Base-by-base conservation (phyloP, 1,140 invertebrate genomes). In the Aphelenchoides avenae region DNA sequence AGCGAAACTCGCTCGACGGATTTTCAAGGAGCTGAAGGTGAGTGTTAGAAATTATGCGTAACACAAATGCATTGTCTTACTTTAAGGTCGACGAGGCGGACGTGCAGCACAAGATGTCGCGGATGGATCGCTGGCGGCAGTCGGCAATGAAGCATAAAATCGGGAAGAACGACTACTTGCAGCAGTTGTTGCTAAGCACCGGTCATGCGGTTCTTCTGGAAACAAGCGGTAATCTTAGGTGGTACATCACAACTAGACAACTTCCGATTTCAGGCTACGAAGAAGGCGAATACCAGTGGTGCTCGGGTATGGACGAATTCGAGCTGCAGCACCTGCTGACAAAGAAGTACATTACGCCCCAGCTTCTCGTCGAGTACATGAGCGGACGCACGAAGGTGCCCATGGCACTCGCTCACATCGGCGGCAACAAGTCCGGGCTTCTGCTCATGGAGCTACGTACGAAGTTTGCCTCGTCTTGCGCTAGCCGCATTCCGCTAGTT, bases 131-230 rank as follows among this genome's bases (percentile, higher is more conserved):
- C 31, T 75, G 74, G 74, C 44, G 73, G 34, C 73, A 76, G 51
- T 66, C 71, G 2, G 73, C 74, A 37, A 75, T 75, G 73, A 77
- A 73, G 40, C 68, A 77, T 46, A 75, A 75, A 51, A 57, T 75
- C 29, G 46, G 57, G 9, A 75, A 71, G 40, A 62, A 75, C 51
- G 62, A 66, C 6, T 61, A 68, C 53, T 52, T 75, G 24, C 64
- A 70, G 53, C 68, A 77, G 39, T 50, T 75, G 7, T 43, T 75
- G 4, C 41, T 75, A 15, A 70, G 57, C 27, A 77, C 74, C 26
- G 73, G 73, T 13, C 34, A 64, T 40, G 71, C 72, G n/a, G 61
- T 75, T 53, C 50, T 75, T 4, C 15, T 75, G 20, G 72, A 75
- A 41, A 57, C 42, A 15, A 56, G 54, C 2, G 7, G 51, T 66